phyloP scores from a whole-genome alignment of 2,113 vertebrate species.

The Oreochromis niloticus region DNA sequence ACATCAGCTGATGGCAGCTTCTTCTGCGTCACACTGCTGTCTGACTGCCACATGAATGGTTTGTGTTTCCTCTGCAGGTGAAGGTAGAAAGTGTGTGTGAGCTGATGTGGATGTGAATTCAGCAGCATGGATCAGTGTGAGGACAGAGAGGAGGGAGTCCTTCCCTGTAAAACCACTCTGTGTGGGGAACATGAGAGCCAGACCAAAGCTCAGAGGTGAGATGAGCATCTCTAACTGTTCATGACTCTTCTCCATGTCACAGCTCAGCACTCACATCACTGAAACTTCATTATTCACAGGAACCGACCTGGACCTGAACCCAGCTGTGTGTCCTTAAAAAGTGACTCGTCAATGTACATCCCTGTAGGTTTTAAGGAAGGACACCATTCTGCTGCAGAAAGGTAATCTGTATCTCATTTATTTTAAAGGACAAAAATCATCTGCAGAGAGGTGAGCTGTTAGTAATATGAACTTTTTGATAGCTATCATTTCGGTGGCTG shows the following conservation, averaged over 20 bases:
- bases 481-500: neutral
- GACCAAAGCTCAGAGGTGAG: too few species aligned
- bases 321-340: neutral
- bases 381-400: too few species aligned
- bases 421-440: neutral
- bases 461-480: neutral
- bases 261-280: too few species aligned
- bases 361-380: too few species aligned
- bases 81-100: neutral
- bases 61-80: neutral
- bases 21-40: neutral
- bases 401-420: neutral
- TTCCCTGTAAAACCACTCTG: neutral
- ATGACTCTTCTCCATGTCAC: too few species aligned
- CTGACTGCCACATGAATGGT: neutral
- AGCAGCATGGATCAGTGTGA: neutral
- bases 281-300: too few species aligned
- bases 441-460: neutral
- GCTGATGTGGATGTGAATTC: neutral
- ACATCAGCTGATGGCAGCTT: neutral
- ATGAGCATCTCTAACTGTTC: too few species aligned
- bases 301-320: rapidly evolving
- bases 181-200: too few species aligned
- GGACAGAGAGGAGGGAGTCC: neutral
- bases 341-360: neutral